These are phyloP conservation scores for Adrianichthys oophorus DNA, from an alignment of 2,797 vertebrate genomes.

Conservation along the genomic window DNA sequence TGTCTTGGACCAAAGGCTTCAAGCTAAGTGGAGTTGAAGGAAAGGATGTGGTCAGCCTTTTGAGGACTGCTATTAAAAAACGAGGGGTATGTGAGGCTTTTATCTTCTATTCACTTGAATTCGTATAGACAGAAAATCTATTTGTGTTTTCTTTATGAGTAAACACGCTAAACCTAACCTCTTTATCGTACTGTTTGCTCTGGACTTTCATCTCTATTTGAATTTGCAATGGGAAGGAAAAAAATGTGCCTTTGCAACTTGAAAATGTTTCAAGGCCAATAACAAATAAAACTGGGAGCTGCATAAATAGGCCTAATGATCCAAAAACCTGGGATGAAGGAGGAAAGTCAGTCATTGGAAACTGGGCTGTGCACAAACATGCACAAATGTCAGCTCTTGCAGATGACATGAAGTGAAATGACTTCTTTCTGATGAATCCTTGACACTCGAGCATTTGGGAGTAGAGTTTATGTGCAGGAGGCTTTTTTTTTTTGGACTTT, in stretches of 20 bases:
- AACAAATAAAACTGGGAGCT: not conserved
- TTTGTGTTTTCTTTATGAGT: not conserved
- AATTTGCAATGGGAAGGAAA: not conserved
- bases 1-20: conserved; percentile 95
- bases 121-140: not conserved
- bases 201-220: not conserved
- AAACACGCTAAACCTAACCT: not conserved
- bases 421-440: not conserved
- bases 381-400: not conserved
- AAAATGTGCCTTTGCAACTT: not conserved
- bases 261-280: not conserved
- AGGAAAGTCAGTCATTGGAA: not conserved
- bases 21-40: conserved; percentile 91
- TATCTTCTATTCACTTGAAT: not conserved
- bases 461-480: not conserved
- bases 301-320: not conserved
- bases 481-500: not conserved
- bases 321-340: not conserved
- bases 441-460: not conserved
- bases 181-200: not conserved
- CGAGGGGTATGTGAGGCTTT: conserved; percentile 82
- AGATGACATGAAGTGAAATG: not conserved
- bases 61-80: conserved; percentile 87
- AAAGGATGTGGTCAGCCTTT: conserved; percentile 85
- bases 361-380: not conserved